Conservation (phyloP, 2,888 invertebrate species). For the Phortica magna region DNA sequence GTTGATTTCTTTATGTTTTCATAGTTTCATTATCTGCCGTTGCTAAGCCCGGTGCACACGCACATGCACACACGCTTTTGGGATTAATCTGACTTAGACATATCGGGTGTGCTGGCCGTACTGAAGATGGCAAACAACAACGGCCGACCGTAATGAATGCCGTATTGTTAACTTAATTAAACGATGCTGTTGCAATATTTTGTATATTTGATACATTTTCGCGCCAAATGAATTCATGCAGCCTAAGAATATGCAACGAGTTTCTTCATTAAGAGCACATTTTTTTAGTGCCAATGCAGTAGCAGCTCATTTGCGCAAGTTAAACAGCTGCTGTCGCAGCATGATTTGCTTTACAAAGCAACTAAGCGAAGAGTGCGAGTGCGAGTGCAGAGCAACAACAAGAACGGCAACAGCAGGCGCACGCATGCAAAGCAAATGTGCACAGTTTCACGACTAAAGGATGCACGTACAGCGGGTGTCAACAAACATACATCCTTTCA, state of each 20-base stretch:
- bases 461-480: conserved; percentile 28
- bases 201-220: neutral
- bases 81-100: conserved; percentile 40
- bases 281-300: neutral
- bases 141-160: conserved; percentile 30
- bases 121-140: conserved; percentile 43
- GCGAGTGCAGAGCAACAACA: neutral
- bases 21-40: neutral
- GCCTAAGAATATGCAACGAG: neutral
- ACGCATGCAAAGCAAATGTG: conserved; percentile 15
- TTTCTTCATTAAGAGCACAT: neutral
- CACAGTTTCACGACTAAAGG: conserved; percentile 18
- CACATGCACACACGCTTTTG: conserved; percentile 60
- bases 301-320: neutral
- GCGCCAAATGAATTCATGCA: conserved; percentile 1
- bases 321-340: conserved; percentile 23
- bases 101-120: conserved; percentile 42
- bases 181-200: neutral
- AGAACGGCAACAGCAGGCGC: neutral
- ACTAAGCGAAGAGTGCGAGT: neutral
- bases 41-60: conserved; percentile 47
- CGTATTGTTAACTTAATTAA: conserved; percentile 52
- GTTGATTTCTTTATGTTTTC: neutral
- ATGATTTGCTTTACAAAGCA: conserved; percentile 7
- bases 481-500: conserved; percentile 11